These are phyloP conservation scores for Acleris laterana DNA, from an alignment of 2,888 invertebrate species.

Conservation along the genomic window DNA sequence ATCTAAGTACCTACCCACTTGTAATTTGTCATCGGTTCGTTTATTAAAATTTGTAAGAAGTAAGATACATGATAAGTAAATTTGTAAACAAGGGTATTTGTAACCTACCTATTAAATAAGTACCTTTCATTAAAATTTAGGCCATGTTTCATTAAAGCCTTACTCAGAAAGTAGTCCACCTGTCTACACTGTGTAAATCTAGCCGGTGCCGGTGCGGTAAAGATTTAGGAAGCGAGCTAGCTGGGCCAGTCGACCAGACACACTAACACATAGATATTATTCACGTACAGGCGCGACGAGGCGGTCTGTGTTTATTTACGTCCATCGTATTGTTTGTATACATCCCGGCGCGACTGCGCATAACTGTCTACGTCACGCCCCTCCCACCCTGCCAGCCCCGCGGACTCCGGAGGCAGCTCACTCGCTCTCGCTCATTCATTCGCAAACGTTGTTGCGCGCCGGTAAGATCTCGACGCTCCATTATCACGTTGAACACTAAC, in stretches of 20 bases:
- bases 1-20: no score
- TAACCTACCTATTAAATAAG: not conserved
- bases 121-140: conserved; percentile 13
- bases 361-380: conserved; percentile 75
- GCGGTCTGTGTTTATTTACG: conserved; percentile 83
- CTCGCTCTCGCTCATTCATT: conserved; percentile 79
- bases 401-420: conserved; percentile 56
- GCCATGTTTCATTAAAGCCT: conserved; percentile 13
- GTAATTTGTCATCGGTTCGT: not conserved
- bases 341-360: conserved; percentile 84
- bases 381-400: conserved; percentile 62
- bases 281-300: conserved; percentile 66
- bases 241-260: conserved; percentile 54
- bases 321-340: conserved; percentile 84
- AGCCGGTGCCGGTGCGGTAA: conserved; percentile 32
- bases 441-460: conserved; percentile 76
- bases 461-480: conserved; percentile 62
- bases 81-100: not conserved
- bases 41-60: not conserved
- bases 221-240: conserved; percentile 39
- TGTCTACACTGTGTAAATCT: conserved; percentile 35
- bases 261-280: conserved; percentile 74
- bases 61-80: not conserved
- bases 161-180: conserved; percentile 37
- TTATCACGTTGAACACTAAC: conserved; percentile 50